Percentiles rank a stretch among this genome's conserved stretches.
Evolutionary conservation across 2,797 vertebrate species (phyloP).

Genomic region (Luscinia luscinia): DNA sequence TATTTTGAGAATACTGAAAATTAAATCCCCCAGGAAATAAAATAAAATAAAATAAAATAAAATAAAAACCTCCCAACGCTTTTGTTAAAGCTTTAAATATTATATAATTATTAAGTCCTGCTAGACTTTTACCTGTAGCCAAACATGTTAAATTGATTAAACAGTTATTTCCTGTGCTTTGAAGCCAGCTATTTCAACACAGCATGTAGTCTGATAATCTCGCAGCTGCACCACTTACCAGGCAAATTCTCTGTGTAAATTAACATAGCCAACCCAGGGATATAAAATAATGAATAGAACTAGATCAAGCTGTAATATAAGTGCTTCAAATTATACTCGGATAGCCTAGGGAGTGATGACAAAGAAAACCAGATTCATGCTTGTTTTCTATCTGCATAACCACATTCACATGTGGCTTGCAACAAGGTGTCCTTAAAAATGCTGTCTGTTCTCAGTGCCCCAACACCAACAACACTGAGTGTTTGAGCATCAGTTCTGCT

Average conservation of each 20-base stretch:
- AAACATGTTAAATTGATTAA: conserved; percentile 9
- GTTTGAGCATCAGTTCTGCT: neutral
- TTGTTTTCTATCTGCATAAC: neutral
- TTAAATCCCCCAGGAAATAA: neutral
- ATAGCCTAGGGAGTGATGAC: neutral
- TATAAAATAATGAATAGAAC: neutral
- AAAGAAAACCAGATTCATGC: neutral
- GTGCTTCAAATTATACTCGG: neutral
- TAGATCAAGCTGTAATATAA: neutral
- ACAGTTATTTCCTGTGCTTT: neutral
- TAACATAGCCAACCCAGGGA: neutral
- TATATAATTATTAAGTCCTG: neutral
- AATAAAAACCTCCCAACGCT: neutral
- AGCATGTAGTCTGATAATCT: neutral
- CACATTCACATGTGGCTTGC: neutral
- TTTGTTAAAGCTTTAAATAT: neutral
- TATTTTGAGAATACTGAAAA: neutral
- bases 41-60: neutral
- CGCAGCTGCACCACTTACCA: neutral
- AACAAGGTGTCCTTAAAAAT: neutral
- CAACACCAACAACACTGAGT: neutral
- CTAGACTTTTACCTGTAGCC: conserved; percentile 39
- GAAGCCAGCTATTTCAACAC: conserved; percentile 52
- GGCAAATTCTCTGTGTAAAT: conserved; percentile 4
- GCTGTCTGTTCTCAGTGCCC: neutral